phyloP scores from a whole-genome alignment of 1,140 invertebrate genomes.

The Neotoxoptera formosana region DNA sequence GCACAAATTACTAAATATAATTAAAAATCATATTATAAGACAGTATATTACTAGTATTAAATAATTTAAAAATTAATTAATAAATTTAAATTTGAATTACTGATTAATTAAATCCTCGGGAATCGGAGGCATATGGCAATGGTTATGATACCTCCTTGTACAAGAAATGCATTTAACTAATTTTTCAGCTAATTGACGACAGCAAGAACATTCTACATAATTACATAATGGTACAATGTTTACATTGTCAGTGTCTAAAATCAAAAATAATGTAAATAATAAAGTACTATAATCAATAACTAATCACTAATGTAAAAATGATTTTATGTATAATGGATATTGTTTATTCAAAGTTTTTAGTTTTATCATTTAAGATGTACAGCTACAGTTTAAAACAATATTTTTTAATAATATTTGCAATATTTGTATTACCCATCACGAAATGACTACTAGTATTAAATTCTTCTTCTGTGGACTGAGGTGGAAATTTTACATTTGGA shows the following conservation, averaged over 20 bases:
- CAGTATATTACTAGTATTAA: too few relatives aligned
- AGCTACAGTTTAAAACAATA: background rate
- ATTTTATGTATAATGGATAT: too few relatives aligned
- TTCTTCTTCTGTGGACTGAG: background rate
- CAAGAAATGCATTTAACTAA: background rate
- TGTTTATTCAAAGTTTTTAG: too few relatives aligned
- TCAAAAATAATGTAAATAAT: background rate
- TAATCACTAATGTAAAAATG: background rate
- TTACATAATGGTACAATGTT: background rate
- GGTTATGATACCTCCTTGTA: background rate
- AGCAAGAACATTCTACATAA: background rate
- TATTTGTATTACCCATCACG: background rate
- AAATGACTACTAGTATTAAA: background rate
- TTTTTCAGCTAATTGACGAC: background rate
- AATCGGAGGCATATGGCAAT: background rate
- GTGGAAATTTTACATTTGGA: background rate
- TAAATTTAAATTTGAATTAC: background rate
- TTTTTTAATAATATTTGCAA: background rate
- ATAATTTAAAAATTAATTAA: too few relatives aligned
- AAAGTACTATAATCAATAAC: background rate
- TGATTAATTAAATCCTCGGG: background rate
- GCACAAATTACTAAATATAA: background rate
- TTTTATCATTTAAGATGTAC: background rate
- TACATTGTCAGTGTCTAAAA: background rate
- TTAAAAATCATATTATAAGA: background rate